Conservation (phyloP, 2,888 invertebrate genomes). For the Phymatocera aterrima region DNA sequence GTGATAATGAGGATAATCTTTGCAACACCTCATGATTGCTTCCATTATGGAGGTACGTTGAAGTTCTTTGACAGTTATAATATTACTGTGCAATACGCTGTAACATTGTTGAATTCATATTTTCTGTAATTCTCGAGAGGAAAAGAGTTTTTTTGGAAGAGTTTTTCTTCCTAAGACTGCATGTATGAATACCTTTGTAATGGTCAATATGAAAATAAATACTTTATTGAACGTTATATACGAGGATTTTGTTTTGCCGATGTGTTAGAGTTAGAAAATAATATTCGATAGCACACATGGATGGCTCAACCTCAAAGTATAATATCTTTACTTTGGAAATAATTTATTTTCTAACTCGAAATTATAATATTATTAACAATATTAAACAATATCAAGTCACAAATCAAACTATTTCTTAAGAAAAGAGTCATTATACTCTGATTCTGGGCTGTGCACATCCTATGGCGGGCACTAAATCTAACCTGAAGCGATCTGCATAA, state of each 20-base stretch:
- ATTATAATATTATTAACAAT: background rate
- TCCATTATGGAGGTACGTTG: too few species aligned
- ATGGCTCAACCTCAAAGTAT: conserved; percentile 14
- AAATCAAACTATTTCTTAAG: too few species aligned
- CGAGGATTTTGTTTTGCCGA: conserved; percentile 1
- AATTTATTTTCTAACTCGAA: background rate
- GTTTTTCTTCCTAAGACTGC: background rate
- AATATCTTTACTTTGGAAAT: conserved; percentile 1
- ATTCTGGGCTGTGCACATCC: too few species aligned
- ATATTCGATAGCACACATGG: background rate
- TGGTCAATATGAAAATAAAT: conserved; percentile 1
- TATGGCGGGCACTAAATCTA: too few species aligned
- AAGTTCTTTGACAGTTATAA: background rate
- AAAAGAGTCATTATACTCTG: too few species aligned
- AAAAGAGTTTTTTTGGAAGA: too few species aligned
- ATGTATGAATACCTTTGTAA: background rate
- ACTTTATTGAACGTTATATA: background rate
- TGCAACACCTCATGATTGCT: background rate
- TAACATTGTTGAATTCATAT: background rate
- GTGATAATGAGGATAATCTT: background rate
- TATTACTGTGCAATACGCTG: background rate
- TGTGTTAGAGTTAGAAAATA: background rate
- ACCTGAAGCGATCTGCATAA: too few species aligned
- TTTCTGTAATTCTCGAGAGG: too few species aligned
- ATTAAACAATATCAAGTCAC: background rate